Evolutionary conservation across 1,140 invertebrate genomes (phyloP), one percentile per base, ranked within the genome.

Genomic region (Telenomus remus): DNA sequence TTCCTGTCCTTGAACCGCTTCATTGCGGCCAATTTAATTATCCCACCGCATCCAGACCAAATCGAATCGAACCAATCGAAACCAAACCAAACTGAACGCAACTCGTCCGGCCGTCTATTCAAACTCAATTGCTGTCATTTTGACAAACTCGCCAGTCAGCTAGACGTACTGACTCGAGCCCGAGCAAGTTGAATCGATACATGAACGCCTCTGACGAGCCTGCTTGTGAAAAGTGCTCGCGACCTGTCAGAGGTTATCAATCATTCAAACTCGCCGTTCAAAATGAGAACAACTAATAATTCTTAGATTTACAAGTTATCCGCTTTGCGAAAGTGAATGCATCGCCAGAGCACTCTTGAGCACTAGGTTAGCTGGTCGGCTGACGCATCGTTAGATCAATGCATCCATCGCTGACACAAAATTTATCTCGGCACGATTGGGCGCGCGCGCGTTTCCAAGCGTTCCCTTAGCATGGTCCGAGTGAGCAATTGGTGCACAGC

Each of bases 1-100:
- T 81, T 79, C 72, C 73, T 47, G 63, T 54, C 37, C 35, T 84
- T 86, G 71, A 84, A 83, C 48, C 86, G 85, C 86, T 86, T 86
- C 86, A 86, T 88, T 80, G 79, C 47, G 47, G 56, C 72, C 55
- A n/a, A n/a, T n/a, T n/a, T 55, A 59, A 55, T 63, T 68, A 51
- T 47, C 59, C 7, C 51, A 51, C 34, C 12, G 33, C 34, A 35
- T 42, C 49, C 42, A 48, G 27, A 55, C 46, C 50, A 61, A 70
- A 60, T 19, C 48, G 51, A 66, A 57, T 19, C 57, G 49, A 57
- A 71, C 9, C 19, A 69, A 69, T 13, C 54, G 61, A 39, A 57
- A 48, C 56, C 12, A 27, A 27, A 27, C 19, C 1, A 27, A 27
- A 27, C 1, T 27, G 6, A 27, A 27, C 19, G 19, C 19, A 6